phyloP scores from a whole-genome alignment of 92 coral and sea anemone genomes.

The Epizoanthus stellaris region DNA sequence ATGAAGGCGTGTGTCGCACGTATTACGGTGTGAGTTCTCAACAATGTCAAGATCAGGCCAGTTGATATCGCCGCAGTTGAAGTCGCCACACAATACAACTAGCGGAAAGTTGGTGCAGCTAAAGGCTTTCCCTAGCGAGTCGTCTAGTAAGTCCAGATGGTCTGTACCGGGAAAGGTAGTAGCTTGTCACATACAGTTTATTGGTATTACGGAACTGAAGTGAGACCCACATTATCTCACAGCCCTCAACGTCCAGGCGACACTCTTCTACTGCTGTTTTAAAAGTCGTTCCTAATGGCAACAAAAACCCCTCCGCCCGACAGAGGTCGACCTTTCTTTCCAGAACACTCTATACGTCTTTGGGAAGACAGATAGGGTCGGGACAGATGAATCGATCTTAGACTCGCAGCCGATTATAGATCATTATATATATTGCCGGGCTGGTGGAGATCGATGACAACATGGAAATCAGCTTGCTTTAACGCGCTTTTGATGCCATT shows the following conservation, averaged over 20 bases:
- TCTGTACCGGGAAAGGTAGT: conserved; percentile 20
- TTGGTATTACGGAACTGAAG: conserved; percentile 14
- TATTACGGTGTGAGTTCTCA: conserved; percentile 1
- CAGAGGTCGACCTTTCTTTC: conserved; percentile 46
- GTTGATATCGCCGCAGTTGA: conserved; percentile 22
- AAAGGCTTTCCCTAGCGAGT: no score
- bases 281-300: conserved; percentile 31
- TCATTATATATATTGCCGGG: conserved; percentile 19
- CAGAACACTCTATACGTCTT: conserved; percentile 32
- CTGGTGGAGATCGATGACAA: conserved; percentile 38
- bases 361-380: conserved; percentile 49
- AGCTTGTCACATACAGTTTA: conserved; percentile 31
- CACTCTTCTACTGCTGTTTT: conserved; percentile 31
- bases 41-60: conserved; percentile 41
- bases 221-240: conserved; percentile 21
- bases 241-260: conserved; percentile 36
- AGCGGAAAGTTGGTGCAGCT: not conserved
- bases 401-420: conserved; percentile 48
- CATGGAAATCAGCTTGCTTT: conserved; percentile 43
- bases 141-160: no score
- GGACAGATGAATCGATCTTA: conserved; percentile 41
- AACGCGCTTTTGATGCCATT: conserved; percentile 47
- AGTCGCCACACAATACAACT: not conserved
- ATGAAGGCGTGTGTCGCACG: conserved; percentile 47
- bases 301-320: conserved; percentile 47